Evolutionary conservation across 2,113 vertebrate genomes (phyloP), one percentile per base, ranked within the genome.

Genomic region (Columba janthina): DNA sequence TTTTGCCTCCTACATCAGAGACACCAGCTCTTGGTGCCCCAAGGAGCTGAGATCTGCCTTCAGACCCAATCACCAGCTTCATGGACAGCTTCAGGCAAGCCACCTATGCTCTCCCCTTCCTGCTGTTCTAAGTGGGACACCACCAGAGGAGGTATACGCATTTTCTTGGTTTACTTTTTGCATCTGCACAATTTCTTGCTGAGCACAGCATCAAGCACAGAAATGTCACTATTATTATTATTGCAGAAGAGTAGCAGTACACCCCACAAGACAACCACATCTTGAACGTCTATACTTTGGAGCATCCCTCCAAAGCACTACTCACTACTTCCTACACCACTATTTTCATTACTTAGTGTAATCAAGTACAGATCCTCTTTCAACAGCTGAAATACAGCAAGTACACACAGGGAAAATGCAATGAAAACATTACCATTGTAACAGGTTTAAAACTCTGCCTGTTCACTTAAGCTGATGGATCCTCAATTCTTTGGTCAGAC

Each of bases 1-100:
- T 70, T 78, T 21, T 18, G 31, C 9, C 3, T 58, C 38, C 15
- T 16, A 24, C 31, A 53, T 5, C 0, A 0, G 14, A 8, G 4
- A 5, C 34, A 65, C 8, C 24, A 40, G 24, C 21, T 58, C 66
- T 57, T 29, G 18, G 25, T 28, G 9, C 19, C 48, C 36, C 36
- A 82, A 28, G 28, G 28, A 82, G 58, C 28, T 1, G 2, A 66
- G 26, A 66, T 36, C 17, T 65, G 50, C 40, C 78, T 81, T 76
- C 38, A 81, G n/a, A 42, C 12, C 46, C 75, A 34, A 9, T 28
- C n/a, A 61, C 12, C 8, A 8, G 20, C 42, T 62, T 85, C n/a
- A 57, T n/a, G 34, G 24, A 36, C 12, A 51, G 26, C 65, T 56
- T 34, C 77, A 51, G 32, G 15, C 15, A 74, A 81, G 9, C 16